Evolutionary conservation across 92 coral and sea anemone species (phyloP).

Genomic region (Meandrina meandrites): DNA sequence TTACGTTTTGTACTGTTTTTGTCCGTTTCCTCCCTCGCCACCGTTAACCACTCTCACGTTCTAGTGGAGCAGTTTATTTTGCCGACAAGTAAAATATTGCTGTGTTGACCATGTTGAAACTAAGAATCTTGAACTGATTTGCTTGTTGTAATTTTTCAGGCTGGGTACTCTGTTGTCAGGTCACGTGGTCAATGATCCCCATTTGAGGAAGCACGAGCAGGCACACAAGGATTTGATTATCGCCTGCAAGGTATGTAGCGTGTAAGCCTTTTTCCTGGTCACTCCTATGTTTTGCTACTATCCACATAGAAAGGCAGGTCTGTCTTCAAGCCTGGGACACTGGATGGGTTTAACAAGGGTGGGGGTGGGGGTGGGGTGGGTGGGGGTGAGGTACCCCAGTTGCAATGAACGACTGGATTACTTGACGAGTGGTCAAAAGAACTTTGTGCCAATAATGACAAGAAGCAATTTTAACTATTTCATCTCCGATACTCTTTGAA

Average conservation of each 20-base stretch:
- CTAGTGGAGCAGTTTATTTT: not conserved
- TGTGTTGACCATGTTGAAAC: not conserved
- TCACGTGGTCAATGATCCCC: conserved; percentile 50
- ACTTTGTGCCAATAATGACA: not conserved
- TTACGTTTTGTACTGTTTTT: not conserved
- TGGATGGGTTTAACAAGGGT: too few relatives aligned
- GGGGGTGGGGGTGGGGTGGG: too few relatives aligned
- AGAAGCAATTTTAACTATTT: not conserved
- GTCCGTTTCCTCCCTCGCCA: not conserved
- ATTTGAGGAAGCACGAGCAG: conserved; percentile 45
- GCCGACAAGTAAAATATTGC: not conserved
- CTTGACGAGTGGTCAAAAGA: not conserved
- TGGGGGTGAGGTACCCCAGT: too few relatives aligned
- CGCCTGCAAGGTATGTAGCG: conserved; percentile 76
- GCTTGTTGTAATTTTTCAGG: conserved; percentile 37
- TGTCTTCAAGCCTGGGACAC: too few relatives aligned
- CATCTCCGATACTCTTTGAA: too few relatives aligned
- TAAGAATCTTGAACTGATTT: not conserved
- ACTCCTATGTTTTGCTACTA: not conserved
- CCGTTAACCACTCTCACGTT: not conserved
- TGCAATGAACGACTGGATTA: not conserved
- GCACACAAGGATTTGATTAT: conserved; percentile 55
- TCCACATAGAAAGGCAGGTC: not conserved
- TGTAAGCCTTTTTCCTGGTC: not conserved
- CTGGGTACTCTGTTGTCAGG: conserved; percentile 76